Base-by-base conservation (phyloP, 2,113 vertebrate species). In the Cisticola juncidis region DNA sequence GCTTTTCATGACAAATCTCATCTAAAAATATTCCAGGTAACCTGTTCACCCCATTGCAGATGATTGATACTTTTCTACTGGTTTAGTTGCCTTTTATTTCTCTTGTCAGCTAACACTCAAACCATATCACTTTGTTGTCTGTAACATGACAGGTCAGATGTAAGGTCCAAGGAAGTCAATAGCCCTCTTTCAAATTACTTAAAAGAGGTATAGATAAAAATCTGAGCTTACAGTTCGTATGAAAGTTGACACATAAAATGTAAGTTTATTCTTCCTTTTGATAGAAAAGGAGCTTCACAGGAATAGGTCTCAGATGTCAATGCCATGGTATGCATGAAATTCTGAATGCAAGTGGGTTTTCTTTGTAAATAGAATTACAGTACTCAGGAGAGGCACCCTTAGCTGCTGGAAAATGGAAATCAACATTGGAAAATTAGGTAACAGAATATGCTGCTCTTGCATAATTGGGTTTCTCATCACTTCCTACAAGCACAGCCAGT, bases 391-490 rank as follows among this genome's bases (percentile, higher is more conserved):
- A 50, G 64, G 12, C 48, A 74, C 35, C 74, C 25, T 79, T 50
- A 79, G 47, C 31, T 29, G 3, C 26, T 90, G 64, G 44, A 88
- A 95, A 93, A 54, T 70, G 54, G 38, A 96, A 86, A 93, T 93
- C 66, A 73, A 9, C 47, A 83, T 86, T 56, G 77, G 51, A 90
- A 95, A 90, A 94, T 48, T 25, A 82, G 36, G 66, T 74, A 91
- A 60, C 26, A 68, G 88, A 87, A 70, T 90, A 64, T 71, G 54
- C 70, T 96, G 62, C 33, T 90, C 48, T 89, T 91, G 74, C 62
- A 68, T 87, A 91, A 95, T 72, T 81, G 7, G 7, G 13, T 94
- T 96, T 93, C 87, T 94, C 90, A 71, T 96, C 45, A 74, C 38
- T 93, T 66, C 26, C 28, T 57, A n/a, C 62, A 81, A 93, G 62